Evolutionary conservation across 1,140 invertebrate species (phyloP).

Genomic region (Pseudomyrmex sp.): DNA sequence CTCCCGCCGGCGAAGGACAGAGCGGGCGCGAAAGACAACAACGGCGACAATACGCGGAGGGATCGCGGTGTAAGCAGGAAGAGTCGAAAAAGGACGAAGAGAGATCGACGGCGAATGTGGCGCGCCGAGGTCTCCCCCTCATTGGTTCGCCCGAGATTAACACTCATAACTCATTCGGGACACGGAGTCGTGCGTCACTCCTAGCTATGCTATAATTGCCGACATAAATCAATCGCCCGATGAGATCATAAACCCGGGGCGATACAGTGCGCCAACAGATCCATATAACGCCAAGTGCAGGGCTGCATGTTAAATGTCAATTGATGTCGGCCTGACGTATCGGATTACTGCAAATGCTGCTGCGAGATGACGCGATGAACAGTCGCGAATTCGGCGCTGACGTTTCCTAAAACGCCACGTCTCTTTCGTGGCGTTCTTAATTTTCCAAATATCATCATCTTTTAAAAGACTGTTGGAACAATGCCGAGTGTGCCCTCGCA

Average conservation of each 20-base stretch:
- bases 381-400: conserved; percentile 15
- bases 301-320: conserved; percentile 83
- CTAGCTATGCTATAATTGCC: conserved; percentile 84
- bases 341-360: conserved; percentile 71
- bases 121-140: conserved; percentile 61
- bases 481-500: too few relatives aligned
- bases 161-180: conserved; percentile 84
- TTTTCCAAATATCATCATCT: not conserved
- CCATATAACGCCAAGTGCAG: conserved; percentile 80
- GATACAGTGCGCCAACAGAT: conserved; percentile 81
- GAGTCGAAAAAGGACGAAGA: conserved; percentile 52
- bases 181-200: conserved; percentile 83
- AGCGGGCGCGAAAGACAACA: conserved; percentile 32
- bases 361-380: conserved; percentile 66
- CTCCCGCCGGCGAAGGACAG: conserved; percentile 30
- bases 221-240: conserved; percentile 85
- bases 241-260: conserved; percentile 85
- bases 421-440: not conserved
- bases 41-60: not conserved
- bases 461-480: not conserved
- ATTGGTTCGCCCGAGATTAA: conserved; percentile 83
- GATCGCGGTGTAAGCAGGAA: conserved; percentile 11
- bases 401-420: conserved; percentile 2
- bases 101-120: conserved; percentile 25
- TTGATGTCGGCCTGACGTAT: conserved; percentile 77